Evolutionary conservation across 2,797 vertebrate genomes (phyloP), one percentile per base, ranked within the genome.

Genomic region (Rhabdomys pumilio): DNA sequence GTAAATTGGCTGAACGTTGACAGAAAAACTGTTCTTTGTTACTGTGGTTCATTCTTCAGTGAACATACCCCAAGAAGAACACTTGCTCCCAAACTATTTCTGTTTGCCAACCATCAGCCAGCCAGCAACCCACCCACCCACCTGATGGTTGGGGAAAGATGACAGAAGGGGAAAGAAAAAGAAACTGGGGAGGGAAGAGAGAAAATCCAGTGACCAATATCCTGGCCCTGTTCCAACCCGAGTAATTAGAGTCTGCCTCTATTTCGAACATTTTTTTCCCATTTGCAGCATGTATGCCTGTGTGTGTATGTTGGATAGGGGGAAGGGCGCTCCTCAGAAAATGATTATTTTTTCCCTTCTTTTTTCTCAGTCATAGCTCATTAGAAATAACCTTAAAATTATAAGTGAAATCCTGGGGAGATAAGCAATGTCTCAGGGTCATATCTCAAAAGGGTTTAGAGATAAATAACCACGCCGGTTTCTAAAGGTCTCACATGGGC

Each of bases 41-140:
- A 77, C 93, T 97, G 96, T 93, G 77, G 96, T 96, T 97, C 96
- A 89, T 97, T 91, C 91, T 95, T 96, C 89, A 96, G 93, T 92
- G 96, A 97, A 97, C 96, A 97, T 95, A 96, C 95, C 92, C 95
- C 89, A 95, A 96, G 96, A 95, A 96, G 96, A 97, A 97, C 96
- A 96, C 97, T 98, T 97, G 97, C 97, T 98, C 96, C 91, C 93
- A 97, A 97, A 97, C 97, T 98, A 98, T 98, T 98, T 98, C 96
- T 98, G 96, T 96, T 98, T 98, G 97, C 98, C 97, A 98, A 95
- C 95, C 96, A 97, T 86, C 96, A 97, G 92, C 89, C 95, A 96
- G 97, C 98, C 98, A 98, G 98, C 97, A 97, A 92, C 96, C 98
- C 98, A 97, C 98, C 98, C 98, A 98, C 98, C 98, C 95, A 98